Conservation (phyloP, 2,888 invertebrate genomes). For the Iphiclides podalirius region DNA sequence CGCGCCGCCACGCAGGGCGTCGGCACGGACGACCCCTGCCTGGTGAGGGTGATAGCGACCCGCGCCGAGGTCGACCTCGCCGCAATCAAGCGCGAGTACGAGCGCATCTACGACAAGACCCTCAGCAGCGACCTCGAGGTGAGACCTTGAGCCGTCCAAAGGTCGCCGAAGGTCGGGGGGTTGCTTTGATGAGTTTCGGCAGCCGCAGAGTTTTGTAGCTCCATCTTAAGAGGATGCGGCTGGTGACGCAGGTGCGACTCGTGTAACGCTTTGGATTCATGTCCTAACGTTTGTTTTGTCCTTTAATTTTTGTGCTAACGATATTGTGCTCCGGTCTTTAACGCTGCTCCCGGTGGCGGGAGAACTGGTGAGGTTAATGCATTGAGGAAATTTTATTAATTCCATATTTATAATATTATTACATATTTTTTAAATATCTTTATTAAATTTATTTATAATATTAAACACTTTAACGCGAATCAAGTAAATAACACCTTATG, state of each 20-base stretch:
- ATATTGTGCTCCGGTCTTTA: constrained; percentile 36
- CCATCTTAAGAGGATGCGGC: too few species aligned
- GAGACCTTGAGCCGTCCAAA: too few species aligned
- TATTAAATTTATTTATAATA: too few species aligned
- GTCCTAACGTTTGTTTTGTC: constrained; percentile 33
- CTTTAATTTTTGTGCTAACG: constrained; percentile 46
- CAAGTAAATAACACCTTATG: too few species aligned
- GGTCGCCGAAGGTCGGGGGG: too few species aligned
- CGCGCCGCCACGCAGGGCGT: constrained; percentile 83
- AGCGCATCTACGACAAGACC: constrained; percentile 84
- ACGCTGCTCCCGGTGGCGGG: constrained; percentile 41
- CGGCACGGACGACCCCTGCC: constrained; percentile 85
- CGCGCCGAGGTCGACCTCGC: constrained; percentile 85
- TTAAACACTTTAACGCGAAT: too few species aligned
- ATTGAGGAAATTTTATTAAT: too few species aligned
- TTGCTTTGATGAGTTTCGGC: too few species aligned
- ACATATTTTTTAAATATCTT: too few species aligned
- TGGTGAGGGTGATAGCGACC: constrained; percentile 84
- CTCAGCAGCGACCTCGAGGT: constrained; percentile 83
- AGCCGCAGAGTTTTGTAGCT: too few species aligned
- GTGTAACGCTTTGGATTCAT: constrained; percentile 35
- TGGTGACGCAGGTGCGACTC: neutral
- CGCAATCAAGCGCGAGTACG: constrained; percentile 85
- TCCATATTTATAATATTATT: too few species aligned
- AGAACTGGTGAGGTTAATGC: constrained; percentile 66